Base-by-base conservation (phyloP, 2,888 invertebrate genomes). In the Tanypteryx hageni region DNA sequence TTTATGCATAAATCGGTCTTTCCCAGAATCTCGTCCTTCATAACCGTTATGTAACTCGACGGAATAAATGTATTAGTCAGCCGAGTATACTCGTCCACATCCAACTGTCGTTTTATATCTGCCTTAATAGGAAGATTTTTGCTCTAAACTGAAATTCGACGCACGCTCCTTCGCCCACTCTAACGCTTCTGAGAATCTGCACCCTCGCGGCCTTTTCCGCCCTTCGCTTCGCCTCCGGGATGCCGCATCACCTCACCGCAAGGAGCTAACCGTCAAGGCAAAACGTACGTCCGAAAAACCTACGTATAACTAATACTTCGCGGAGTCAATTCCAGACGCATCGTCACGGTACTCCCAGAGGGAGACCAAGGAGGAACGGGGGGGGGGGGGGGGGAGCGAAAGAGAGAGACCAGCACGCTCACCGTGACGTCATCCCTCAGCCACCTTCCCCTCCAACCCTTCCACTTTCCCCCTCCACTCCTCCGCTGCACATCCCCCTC, bases 381-480 rank as follows among this genome's bases (percentile, higher is more conserved):
- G 85, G 81, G 11, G 85, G 27, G 0, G 85, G 13, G 27, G 85
- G 59, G 59, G 10, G 27, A 9, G 56, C 16, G 5, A 44, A 5
- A 44, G 44, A 44, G 44, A 44, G 44, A 44, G 44, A 44, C 44
- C 44, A 44, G 44, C 44, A 44, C 44, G 44, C 44, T 44, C 44
- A 44, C 64, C 61, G 89, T 89, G 89, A 89, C 89, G 89, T 89
- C 89, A 89, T 64, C 83, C 57, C n/a, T n/a, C 5, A 16, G 18
- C 64, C n/a, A 11, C 85, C 89, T 56, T 89, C 89, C 89, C 89
- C 89, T 89, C 89, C 89, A 31, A 64, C 89, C 89, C 64, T 89
- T 44, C 89, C 89, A 89, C 89, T 89, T 89, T 44, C 64, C 64
- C 82, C 64, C 27, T 31, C 27, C 61, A 61, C 86, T 18, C 8